Evolutionary conservation across 2,888 invertebrate species (phyloP), one percentile per base, ranked within the genome.

Genomic region (Notodonta dromedarius): DNA sequence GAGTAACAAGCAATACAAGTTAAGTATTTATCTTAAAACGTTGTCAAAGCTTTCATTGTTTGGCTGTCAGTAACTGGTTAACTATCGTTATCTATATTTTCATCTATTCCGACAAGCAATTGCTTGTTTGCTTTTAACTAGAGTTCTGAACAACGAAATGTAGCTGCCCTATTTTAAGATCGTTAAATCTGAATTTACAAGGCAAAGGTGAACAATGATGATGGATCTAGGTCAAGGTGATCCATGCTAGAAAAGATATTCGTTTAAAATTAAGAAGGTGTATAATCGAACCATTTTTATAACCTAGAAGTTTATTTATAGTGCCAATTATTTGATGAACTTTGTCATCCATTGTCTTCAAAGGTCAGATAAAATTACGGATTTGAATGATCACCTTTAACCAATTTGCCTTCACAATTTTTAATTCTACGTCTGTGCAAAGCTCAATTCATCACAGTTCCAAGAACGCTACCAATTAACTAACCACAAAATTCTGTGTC

Each of bases 391-490:
- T 9, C 16, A 50, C n/a, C 50, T 50, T 50, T 14, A 51, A 24
- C 16, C 24, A 24, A 51, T 51, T 51, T 9, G 9, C 24, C 51
- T 24, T 46, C 40, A 24, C 53, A 62, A 73, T 62, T 65, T 65
- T 65, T 46, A 46, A 46, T 46, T 46, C 13, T 46, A 46, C 24
- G 54, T 58, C 58, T 52, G 67, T 63, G 60, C 65, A 60, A 58
- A 62, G 67, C 67, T 60, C 65, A 66, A 82, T 79, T 77, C 71
- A 80, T 80, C 76, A 78, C 70, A 69, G 57, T 72, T 69, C 65
- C 70, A 65, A 72, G 74, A 77, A 77, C 69, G 63, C 32, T 67
- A 70, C 71, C 81, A 83, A 80, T 84, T 83, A 84, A 76, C 76
- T 58, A 56, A 62, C 24, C 24, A 61, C 46, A 62, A 63, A 72